These are phyloP conservation scores for Parambassis ranga DNA, from an alignment of 2,797 vertebrate species.

Conservation along the genomic window DNA sequence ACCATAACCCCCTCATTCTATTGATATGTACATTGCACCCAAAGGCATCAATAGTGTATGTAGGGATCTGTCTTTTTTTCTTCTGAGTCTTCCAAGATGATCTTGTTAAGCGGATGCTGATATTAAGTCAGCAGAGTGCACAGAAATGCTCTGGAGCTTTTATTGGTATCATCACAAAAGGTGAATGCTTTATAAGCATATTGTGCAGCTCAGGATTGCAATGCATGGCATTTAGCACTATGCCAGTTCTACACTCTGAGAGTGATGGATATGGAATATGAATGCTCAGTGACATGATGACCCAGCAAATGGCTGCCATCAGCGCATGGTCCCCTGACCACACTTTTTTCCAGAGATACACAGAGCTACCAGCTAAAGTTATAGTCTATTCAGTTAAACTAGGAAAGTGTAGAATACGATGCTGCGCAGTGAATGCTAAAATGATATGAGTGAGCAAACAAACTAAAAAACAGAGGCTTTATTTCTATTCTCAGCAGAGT, in stretches of 20 bases:
- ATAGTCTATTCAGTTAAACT: neutral
- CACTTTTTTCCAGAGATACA: too few relatives aligned
- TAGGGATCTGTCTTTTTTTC: neutral
- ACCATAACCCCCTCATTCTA: neutral
- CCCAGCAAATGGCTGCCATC: constrained; percentile 43
- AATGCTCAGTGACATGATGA: constrained; percentile 62
- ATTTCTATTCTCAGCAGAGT: constrained; percentile 9
- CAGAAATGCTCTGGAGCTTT: neutral
- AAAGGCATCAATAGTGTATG: constrained; percentile 10
- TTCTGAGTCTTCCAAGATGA: neutral
- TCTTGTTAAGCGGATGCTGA: neutral
- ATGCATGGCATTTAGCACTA: constrained; percentile 57
- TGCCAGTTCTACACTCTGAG: constrained; percentile 58
- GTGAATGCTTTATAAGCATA: constrained; percentile 35
- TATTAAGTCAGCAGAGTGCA: neutral
- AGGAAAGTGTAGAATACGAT: neutral
- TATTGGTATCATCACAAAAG: constrained; percentile 20
- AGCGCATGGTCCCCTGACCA: neutral
- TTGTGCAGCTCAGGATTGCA: constrained; percentile 27
- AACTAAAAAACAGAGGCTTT: neutral
- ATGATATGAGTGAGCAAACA: too few relatives aligned
- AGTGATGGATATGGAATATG: constrained; percentile 63
- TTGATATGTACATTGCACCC: constrained; percentile 34
- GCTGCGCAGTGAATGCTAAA: neutral
- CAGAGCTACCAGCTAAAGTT: too few relatives aligned